A percentile compares a stretch with the other conserved stretches of the same genome.
Conservation (phyloP, 2,113 vertebrate species). For the Leiothrix lutea region DNA sequence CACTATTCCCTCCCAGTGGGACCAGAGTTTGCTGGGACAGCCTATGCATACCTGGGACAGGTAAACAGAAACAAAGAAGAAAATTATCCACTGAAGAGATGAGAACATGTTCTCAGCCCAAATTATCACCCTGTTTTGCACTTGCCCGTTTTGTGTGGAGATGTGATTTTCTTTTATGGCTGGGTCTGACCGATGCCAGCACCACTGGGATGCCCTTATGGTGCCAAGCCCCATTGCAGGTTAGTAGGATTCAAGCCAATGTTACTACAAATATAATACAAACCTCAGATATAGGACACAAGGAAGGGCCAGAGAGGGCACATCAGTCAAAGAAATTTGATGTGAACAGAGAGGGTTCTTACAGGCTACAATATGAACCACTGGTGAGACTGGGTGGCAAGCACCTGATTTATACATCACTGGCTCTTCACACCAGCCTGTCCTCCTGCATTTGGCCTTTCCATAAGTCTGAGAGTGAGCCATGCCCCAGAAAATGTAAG, state of each 20-base stretch:
- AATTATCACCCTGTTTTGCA: not conserved
- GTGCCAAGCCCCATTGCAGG: not conserved
- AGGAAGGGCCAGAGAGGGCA: not conserved
- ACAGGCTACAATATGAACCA: not conserved
- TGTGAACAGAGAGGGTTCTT: not conserved
- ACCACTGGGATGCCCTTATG: not conserved
- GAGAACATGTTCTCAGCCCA: not conserved
- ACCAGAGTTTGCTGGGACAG: not conserved
- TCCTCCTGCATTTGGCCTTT: not conserved
- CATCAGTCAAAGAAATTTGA: not conserved
- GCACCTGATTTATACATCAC: not conserved
- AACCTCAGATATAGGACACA: accelerated
- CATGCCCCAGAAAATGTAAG: not conserved
- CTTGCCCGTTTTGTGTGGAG: not conserved
- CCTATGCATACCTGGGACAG: not conserved
- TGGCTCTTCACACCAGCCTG: not conserved
- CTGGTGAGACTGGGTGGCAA: not conserved
- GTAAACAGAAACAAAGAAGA: not conserved
- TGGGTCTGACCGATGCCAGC: not conserved
- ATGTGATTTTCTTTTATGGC: not conserved
- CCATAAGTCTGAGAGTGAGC: not conserved
- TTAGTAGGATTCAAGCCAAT: not conserved
- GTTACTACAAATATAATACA: not conserved
- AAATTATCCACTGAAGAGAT: not conserved
- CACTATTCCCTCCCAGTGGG: not conserved